Evolutionary conservation across 2,888 invertebrate species (phyloP), one percentile per base, ranked within the genome.

Genomic region (Latrodectus elegans): DNA sequence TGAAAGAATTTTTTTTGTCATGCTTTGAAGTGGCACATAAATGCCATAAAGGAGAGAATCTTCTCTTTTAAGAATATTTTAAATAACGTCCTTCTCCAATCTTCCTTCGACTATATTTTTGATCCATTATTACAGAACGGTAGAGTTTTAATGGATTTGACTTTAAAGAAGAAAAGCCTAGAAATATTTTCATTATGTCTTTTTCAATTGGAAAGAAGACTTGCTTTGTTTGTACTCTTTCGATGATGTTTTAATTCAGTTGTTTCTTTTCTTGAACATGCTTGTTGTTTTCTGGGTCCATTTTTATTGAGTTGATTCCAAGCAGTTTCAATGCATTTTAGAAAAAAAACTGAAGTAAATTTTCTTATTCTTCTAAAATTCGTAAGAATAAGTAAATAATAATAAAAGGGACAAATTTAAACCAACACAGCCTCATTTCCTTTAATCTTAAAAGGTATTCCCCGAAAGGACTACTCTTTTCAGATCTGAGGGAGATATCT

Each of bases 231-330:
- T 38, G 6, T 38, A 6, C 38, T 38, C 38, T 72, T 86, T 89
- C 22, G 68, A 70, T 55, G 78, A 78, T 49, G 70, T 70, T 80
- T 72, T 80, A 80, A 80, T 80, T 80, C 79, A 80, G 72, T 80
- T 60, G 79, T 64, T 72, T 22, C 71, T 64, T 64, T n/a, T 60
- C 60, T 17, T 49, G 60, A 80, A 72, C 51, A 60, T n/a, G 60
- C 60, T 38, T 52, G 60, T 64, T 77, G 52, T 76, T 77, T 52
- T 52, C 8, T 77, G 22, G 10, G 64, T 77, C 64, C 71, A 64
- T 49, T 64, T n/a, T 17, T 65, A 49, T 67, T 49, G 51, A 15
- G 17, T 51, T 76, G n/a, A n/a, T 49, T 64, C 22, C 51, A 49
- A 26, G 1, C 51, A 49, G n/a, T 51, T 55, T 38, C 55, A 26